Evolutionary conservation across 2,888 invertebrate species (phyloP), one percentile per base, ranked within the genome.

Genomic region (Megalurothrips usitatus): DNA sequence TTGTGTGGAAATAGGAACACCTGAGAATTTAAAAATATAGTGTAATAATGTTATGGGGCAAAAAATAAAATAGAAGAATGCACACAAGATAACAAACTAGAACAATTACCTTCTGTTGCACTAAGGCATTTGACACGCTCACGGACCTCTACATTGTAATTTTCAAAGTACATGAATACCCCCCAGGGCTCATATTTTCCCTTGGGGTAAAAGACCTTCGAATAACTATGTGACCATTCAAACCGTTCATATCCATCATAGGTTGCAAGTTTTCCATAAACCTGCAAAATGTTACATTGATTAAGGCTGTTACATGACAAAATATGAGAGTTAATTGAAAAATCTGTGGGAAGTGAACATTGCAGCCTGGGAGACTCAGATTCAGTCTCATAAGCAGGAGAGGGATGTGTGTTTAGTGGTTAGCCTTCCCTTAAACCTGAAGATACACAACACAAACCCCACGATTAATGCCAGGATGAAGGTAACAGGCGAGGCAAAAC

Each of bases 61-160:
- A 26, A 10, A 14, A 80, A n/a, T 1, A 19, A 26, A 3, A 4
- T 9, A 78, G 34, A 28, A 11, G 34, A 43, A 23, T 17, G 11
- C 4, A 78, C 12, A 26, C 12, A 28, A 78, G 8, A 3, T 80
- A 49, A 3, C 26, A 82, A 43, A 79, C 3, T 48, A 63, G 52
- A 79, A 78, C 26, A 82, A 85, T 84, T 85, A 85, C 98, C 98
- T 86, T 97, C 96, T 19, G 92, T 91, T 0, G 95, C 98, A 87
- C 96, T 97, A 84, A 99, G 94, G 87, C 98, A 98, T 87, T 98
- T 97, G 0, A 99, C 99, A 82, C 98, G 90, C 85, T 98, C 97
- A 80, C 99, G 89, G 9, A 96, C 94, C 89, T 99, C 99, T 0
- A 99, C 99, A 87, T 98, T 98, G 88, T 98, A 99, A 87, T 97